Base-by-base conservation (phyloP, 2,113 vertebrate genomes). In the Pygoscelis adeliae region DNA sequence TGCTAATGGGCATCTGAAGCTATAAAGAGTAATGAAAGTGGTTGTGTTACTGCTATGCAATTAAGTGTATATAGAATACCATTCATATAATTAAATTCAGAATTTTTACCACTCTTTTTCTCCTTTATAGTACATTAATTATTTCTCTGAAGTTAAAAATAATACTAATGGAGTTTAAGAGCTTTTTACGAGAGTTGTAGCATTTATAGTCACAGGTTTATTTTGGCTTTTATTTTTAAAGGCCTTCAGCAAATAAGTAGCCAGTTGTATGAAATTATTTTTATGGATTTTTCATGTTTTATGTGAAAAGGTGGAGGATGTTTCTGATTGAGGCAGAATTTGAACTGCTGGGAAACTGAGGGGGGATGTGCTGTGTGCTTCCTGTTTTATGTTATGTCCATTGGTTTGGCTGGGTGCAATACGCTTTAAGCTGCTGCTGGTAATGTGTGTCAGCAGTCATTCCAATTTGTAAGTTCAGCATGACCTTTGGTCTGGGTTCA, bases 11-110 rank as follows among this genome's bases (percentile, higher is more conserved):
- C 95, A 97, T 89, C 42, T 94, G 87, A 94, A 96, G 95, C 96
- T 90, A 83, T 97, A 95, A 98, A 95, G 72, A 89, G 89, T 97
- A 96, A 98, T 97, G 97, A 95, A 96, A 96, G 94, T 81, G 67
- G 70, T 93, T 78, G 94, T 95, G 62, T 96, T 94, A 85, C 87
- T 87, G 90, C 92, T 56, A 49, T 58, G 94, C 90, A 53, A 58
- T 95, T 96, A 97, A 89, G 66, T 95, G 85, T 96, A 93, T 92
- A 86, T 32, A 63, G 96, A 93, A 86, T 80, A 82, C 89, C 58
- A 78, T 92, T 94, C 93, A 72, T 46, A 6, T 95, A 92, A 89
- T 98, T 97, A 96, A 93, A 89, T 89, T 83, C 87, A 86, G 95
- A 80, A 32, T 91, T 88, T 79, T 96, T 94, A 74, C 80, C 40